Evolutionary conservation across 2,888 invertebrate species (phyloP).

Genomic region (Epirrhoe tristata): DNA sequence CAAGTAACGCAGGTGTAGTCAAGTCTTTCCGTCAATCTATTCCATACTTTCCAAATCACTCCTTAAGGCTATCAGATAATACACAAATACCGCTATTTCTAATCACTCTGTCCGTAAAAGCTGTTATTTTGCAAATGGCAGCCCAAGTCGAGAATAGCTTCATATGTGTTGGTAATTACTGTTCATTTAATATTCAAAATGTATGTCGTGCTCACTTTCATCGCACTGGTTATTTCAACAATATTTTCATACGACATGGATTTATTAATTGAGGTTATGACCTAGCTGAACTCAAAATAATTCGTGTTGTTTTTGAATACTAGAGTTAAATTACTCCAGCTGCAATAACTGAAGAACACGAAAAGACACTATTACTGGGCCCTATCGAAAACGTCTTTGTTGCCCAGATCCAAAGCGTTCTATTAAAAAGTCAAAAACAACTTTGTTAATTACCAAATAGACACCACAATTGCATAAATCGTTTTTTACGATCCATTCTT

Average conservation of each 20-base stretch:
- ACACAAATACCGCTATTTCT: slow-evolving; percentile 67
- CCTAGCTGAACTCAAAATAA: no score
- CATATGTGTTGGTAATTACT: slow-evolving; percentile 63
- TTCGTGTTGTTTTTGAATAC: no score
- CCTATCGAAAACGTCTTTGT: slow-evolving; percentile 11
- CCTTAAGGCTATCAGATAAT: slow-evolving; percentile 64
- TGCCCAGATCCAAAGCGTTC: background rate
- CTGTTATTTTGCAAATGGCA: slow-evolving; percentile 75
- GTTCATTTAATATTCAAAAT: background rate
- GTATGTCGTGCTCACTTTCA: background rate
- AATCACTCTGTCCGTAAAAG: slow-evolving; percentile 64
- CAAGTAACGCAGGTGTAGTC: slow-evolving; percentile 18
- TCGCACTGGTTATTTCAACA: background rate
- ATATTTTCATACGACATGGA: background rate
- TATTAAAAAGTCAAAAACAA: slow-evolving; percentile 20
- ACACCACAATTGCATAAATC: slow-evolving; percentile 32
- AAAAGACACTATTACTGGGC: slow-evolving; percentile 7
- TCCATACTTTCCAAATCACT: slow-evolving; percentile 56
- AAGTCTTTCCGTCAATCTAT: slow-evolving; percentile 20
- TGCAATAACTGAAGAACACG: background rate
- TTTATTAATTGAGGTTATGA: no score
- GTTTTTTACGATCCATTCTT: slow-evolving; percentile 32
- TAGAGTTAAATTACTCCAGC: background rate
- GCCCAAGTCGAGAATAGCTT: slow-evolving; percentile 59
- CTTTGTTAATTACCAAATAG: slow-evolving; percentile 29